These are phyloP conservation scores for Coremacera marginata DNA, from an alignment of 2,888 invertebrate genomes.

Conservation along the genomic window DNA sequence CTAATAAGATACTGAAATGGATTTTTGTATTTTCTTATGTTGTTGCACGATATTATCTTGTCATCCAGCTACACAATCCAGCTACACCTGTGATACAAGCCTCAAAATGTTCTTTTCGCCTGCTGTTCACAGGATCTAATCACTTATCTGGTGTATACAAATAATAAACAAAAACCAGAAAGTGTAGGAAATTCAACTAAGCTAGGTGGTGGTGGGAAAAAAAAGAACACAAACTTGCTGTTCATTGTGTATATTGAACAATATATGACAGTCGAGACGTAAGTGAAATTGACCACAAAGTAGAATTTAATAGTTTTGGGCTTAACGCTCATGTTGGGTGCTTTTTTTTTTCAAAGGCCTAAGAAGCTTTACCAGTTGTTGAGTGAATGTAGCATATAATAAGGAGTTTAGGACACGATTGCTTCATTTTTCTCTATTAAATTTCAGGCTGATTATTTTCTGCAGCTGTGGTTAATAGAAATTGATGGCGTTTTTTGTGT, in stretches of 20 bases:
- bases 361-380: too few species aligned
- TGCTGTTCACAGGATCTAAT: slow-evolving; percentile 24
- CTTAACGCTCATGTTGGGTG: too few species aligned
- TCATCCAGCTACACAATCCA: slow-evolving; percentile 54
- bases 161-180: slow-evolving; percentile 11
- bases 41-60: slow-evolving; percentile 58
- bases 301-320: slow-evolving; percentile 55
- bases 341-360: not conserved
- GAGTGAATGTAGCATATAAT: too few species aligned
- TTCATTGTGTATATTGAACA: not conserved
- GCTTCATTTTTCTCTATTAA: not conserved
- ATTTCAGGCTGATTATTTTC: not conserved
- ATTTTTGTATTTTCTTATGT: slow-evolving; percentile 54
- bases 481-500: not conserved
- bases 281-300: slow-evolving; percentile 39
- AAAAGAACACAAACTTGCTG: not conserved
- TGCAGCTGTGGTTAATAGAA: not conserved
- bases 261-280: slow-evolving; percentile 30
- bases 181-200: slow-evolving; percentile 42
- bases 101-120: not conserved
- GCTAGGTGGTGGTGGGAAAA: not conserved
- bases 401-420: not conserved
- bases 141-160: slow-evolving; percentile 18
- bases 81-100: slow-evolving; percentile 8
- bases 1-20: slow-evolving; percentile 58